Evolutionary conservation across 2,888 invertebrate species (phyloP).

Genomic region (Plemyria rubiginata): DNA sequence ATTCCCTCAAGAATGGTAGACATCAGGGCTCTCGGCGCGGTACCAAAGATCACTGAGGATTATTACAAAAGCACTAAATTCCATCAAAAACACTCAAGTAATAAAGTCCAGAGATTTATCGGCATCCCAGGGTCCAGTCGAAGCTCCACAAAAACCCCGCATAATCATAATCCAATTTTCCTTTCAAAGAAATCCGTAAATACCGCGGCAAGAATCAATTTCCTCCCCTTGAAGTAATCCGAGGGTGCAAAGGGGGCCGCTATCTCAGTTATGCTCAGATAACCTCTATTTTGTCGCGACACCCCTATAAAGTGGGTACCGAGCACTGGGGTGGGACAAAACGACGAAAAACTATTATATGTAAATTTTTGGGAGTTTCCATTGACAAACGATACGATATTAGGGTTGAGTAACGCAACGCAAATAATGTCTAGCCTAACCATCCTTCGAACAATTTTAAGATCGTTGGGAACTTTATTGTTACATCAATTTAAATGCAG

Average conservation of each 20-base stretch:
- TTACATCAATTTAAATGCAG: too few relatives aligned
- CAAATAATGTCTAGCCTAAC: not conserved
- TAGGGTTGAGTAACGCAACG: not conserved
- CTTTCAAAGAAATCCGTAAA: constrained; percentile 37
- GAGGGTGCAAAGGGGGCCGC: constrained; percentile 23
- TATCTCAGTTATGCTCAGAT: constrained; percentile 49
- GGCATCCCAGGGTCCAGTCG: constrained; percentile 16
- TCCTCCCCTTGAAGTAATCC: constrained; percentile 45
- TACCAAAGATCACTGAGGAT: not conserved
- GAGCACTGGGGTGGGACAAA: constrained; percentile 48
- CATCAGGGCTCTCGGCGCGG: not conserved
- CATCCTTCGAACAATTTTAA: too few relatives aligned
- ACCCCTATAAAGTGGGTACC: constrained; percentile 52
- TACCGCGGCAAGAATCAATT: constrained; percentile 61
- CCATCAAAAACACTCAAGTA: constrained; percentile 11
- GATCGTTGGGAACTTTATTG: too few relatives aligned
- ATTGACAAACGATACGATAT: constrained; percentile 38
- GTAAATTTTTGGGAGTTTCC: constrained; percentile 52
- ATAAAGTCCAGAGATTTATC: constrained; percentile 21
- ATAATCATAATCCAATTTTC: constrained; percentile 41
- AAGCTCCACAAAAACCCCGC: constrained; percentile 23
- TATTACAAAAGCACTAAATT: not conserved
- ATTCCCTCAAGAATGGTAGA: too few relatives aligned
- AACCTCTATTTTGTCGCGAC: constrained; percentile 57
- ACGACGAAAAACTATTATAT: constrained; percentile 65